phyloP scores from a whole-genome alignment of 2,797 vertebrate genomes.

The Paratrypauchen microcephalus region DNA sequence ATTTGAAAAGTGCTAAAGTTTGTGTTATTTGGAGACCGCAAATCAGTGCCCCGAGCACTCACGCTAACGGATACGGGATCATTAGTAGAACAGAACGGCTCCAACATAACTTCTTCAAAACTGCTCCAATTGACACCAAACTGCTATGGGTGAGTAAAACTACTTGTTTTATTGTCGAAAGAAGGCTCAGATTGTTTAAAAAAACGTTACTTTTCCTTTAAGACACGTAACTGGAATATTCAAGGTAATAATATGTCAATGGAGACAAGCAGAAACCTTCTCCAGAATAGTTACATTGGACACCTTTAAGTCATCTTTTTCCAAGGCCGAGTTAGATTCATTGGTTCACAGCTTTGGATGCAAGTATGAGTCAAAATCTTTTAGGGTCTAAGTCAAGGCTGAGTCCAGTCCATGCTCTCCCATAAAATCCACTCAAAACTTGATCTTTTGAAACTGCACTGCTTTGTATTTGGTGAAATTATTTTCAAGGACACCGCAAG shows the following conservation, averaged over 20 bases:
- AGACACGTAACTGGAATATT: too few relatives aligned
- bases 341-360: not conserved
- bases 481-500: constrained; percentile 1
- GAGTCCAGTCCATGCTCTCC: not conserved
- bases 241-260: not conserved
- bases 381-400: not conserved
- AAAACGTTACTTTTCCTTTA: too few relatives aligned
- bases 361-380: not conserved
- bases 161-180: too few relatives aligned
- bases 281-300: not conserved
- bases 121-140: too few relatives aligned
- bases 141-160: too few relatives aligned
- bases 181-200: too few relatives aligned
- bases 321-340: not conserved
- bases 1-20: too few relatives aligned
- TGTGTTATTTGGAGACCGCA: too few relatives aligned
- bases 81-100: too few relatives aligned
- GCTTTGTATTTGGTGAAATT: constrained; percentile 3
- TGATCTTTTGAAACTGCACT: not conserved
- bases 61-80: too few relatives aligned
- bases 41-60: too few relatives aligned
- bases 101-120: too few relatives aligned
- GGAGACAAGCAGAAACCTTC: not conserved
- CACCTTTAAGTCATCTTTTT: not conserved
- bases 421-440: not conserved